Percentiles rank a stretch among this genome's conserved stretches.
Conservation (phyloP, 2,888 invertebrate species). For the Neria commutata region DNA sequence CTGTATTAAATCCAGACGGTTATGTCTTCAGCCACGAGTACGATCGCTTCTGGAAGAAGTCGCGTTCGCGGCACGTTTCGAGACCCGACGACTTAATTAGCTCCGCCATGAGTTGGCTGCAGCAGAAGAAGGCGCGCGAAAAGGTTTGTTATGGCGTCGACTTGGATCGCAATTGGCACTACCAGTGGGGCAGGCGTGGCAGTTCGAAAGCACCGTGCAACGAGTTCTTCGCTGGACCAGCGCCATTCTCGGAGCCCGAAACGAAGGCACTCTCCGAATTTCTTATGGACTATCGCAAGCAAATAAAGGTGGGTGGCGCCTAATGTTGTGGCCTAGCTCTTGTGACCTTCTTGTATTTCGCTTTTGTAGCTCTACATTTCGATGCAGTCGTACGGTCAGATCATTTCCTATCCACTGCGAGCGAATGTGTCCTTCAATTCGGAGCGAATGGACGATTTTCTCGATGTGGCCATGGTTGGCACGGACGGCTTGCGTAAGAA, state of each 20-base stretch:
- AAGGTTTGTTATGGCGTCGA: conserved; percentile 74
- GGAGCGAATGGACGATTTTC: conserved; percentile 56
- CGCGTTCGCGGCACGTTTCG: conserved; percentile 67
- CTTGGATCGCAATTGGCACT: conserved; percentile 79
- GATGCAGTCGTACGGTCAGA: conserved; percentile 74
- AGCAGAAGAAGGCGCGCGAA: conserved; percentile 46
- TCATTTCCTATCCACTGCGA: conserved; percentile 68
- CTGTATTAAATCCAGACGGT: conserved; percentile 78
- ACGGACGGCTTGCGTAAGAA: conserved; percentile 54
- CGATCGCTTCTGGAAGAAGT: conserved; percentile 82
- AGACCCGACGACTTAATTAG: conserved; percentile 49
- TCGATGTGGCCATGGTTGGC: conserved; percentile 60
- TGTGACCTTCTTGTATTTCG: too few relatives aligned
- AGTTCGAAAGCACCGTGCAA: conserved; percentile 77
- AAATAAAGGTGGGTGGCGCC: conserved; percentile 66
- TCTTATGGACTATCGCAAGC: conserved; percentile 66
- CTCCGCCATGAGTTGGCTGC: conserved; percentile 59
- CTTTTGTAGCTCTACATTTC: conserved; percentile 67
- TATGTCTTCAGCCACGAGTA: conserved; percentile 76
- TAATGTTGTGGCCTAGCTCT: too few relatives aligned
- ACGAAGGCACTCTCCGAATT: conserved; percentile 71
- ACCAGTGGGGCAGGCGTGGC: conserved; percentile 74
- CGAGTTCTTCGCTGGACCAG: conserved; percentile 75
- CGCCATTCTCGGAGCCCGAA: conserved; percentile 80
- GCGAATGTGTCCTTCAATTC: conserved; percentile 52